Evolutionary conservation across 2,797 vertebrate genomes (phyloP).

Genomic region (Mycteria americana): DNA sequence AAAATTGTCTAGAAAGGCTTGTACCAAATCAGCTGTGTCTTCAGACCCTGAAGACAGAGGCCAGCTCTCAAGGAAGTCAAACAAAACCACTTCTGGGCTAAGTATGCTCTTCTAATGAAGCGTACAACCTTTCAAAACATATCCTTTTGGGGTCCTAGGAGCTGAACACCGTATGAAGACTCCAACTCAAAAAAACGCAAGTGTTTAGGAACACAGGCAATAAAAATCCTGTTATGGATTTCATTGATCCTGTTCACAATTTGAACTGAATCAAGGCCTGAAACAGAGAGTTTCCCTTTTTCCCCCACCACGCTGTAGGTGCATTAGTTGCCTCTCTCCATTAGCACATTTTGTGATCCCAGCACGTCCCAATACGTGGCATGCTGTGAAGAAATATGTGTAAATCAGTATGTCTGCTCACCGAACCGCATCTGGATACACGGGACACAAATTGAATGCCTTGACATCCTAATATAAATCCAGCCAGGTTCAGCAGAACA

Average conservation of each 20-base stretch:
- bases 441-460: slow-evolving; percentile 85
- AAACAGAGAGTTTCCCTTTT: background rate
- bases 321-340: background rate
- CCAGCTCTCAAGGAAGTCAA: background rate
- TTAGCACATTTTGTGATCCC: background rate
- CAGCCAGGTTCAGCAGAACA: slow-evolving; percentile 85
- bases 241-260: background rate
- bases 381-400: fast-evolving
- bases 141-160: background rate
- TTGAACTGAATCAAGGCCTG: background rate
- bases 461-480: slow-evolving; percentile 87
- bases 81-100: background rate
- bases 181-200: background rate
- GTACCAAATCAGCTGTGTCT: background rate
- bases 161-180: background rate
- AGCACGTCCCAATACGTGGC: background rate
- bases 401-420: slow-evolving; percentile 69
- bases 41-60: background rate
- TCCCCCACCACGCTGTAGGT: background rate
- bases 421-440: slow-evolving; percentile 82
- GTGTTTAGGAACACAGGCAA: background rate
- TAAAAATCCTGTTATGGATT: background rate
- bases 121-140: background rate
- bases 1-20: background rate
- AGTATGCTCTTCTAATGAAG: background rate